phyloP scores from a whole-genome alignment of 1,140 invertebrate species.

The Coboldia fuscipes region DNA sequence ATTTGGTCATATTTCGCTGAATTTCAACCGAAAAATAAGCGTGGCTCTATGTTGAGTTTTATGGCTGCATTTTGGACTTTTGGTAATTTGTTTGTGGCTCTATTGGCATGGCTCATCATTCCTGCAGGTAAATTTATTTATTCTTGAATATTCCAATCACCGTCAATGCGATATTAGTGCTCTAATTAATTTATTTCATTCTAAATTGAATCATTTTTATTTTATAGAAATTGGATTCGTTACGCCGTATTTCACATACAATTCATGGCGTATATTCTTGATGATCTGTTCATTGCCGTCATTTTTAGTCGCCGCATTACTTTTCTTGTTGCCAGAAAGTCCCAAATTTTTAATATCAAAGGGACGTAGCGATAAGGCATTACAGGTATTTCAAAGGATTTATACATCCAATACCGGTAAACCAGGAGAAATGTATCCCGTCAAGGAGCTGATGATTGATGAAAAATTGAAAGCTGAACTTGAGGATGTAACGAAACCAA shows the following conservation, averaged over 20 bases:
- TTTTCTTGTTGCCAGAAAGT: conserved; percentile 76
- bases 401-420: conserved; percentile 60
- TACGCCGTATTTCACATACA: conserved; percentile 45
- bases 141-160: conserved; percentile 6
- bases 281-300: conserved; percentile 69
- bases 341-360: conserved; percentile 68
- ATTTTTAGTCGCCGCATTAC: conserved; percentile 57
- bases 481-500: conserved; percentile 27
- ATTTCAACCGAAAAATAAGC: conserved; percentile 72
- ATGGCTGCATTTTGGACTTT: conserved; percentile 88
- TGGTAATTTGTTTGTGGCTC: conserved; percentile 70
- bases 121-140: conserved; percentile 27
- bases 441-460: conserved; percentile 51
- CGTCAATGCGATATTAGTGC: neutral
- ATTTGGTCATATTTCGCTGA: conserved; percentile 92
- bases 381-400: conserved; percentile 57
- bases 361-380: conserved; percentile 52
- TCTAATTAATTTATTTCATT: neutral
- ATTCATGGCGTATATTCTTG: conserved; percentile 83
- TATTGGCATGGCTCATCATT: conserved; percentile 73
- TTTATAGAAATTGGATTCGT: conserved; percentile 39
- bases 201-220: conserved; percentile 5
- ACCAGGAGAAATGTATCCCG: conserved; percentile 46
- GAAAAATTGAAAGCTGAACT: conserved; percentile 24
- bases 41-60: conserved; percentile 77